phyloP scores from a whole-genome alignment of 2,888 invertebrate species.

The Nomada goodeniana region DNA sequence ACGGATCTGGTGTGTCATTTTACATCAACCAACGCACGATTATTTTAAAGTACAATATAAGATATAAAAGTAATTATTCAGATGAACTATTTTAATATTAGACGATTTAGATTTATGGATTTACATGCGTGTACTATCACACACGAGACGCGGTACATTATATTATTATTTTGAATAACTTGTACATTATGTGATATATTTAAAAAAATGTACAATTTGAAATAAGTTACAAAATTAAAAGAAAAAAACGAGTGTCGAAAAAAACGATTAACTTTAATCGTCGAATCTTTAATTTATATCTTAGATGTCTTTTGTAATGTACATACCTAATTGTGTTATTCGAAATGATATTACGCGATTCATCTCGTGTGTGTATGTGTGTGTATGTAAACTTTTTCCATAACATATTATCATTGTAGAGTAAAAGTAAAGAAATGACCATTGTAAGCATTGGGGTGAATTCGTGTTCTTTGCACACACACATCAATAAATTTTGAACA shows the following conservation, averaged over 20 bases:
- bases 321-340: slow-evolving; percentile 22
- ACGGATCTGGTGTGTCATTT: slow-evolving; percentile 57
- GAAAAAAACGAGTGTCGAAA: neutral
- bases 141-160: neutral
- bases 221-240: neutral
- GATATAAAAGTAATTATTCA: slow-evolving; percentile 66
- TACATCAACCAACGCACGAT: slow-evolving; percentile 64
- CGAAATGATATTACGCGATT: neutral
- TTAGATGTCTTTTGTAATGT: neutral
- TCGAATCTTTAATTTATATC: neutral
- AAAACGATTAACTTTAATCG: neutral
- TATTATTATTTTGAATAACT: slow-evolving; percentile 27
- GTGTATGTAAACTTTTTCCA: slow-evolving; percentile 49
- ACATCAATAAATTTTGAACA: slow-evolving; percentile 32
- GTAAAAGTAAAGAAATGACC: slow-evolving; percentile 64
- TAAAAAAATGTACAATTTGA: neutral
- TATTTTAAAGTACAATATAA: slow-evolving; percentile 69
- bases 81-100: slow-evolving; percentile 78
- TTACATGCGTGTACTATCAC: slow-evolving; percentile 32
- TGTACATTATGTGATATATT: slow-evolving; percentile 15
- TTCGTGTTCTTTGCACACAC: slow-evolving; percentile 60
- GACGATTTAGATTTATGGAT: slow-evolving; percentile 66
- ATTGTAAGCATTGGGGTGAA: slow-evolving; percentile 64
- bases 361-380: slow-evolving; percentile 2
- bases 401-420: slow-evolving; percentile 67